A percentile compares a stretch with the other conserved stretches of the same genome.
Conservation (phyloP, 2,888 invertebrate genomes). For the Drosophila picticornis region DNA sequence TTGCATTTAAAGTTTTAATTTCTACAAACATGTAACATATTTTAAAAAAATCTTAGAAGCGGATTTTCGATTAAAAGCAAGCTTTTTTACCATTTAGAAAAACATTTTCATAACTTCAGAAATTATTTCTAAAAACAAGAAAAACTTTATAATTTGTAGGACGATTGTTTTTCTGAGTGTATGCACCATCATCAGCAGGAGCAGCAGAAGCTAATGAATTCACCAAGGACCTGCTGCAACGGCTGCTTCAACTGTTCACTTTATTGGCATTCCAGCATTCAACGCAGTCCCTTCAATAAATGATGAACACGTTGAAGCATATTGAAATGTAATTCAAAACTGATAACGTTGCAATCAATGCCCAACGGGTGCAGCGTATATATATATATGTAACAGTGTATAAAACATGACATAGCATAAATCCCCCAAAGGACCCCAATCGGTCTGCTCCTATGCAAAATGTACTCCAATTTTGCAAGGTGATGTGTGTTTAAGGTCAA, state of each 20-base stretch:
- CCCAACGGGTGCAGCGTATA: constrained; percentile 19
- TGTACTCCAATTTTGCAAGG: background rate
- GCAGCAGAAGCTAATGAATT: constrained; percentile 27
- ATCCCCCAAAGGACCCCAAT: background rate
- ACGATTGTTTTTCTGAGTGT: background rate
- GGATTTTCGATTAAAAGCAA: too few relatives aligned
- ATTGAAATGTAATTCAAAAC: constrained; percentile 78
- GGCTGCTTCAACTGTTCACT: constrained; percentile 26
- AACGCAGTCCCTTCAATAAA: constrained; percentile 56
- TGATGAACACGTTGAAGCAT: constrained; percentile 72
- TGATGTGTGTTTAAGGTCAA: background rate
- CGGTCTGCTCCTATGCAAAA: background rate
- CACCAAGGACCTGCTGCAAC: constrained; percentile 42
- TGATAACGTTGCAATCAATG: constrained; percentile 40
- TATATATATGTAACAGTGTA: constrained; percentile 1
- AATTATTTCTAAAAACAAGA: background rate
- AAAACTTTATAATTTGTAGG: background rate
- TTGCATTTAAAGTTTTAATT: background rate
- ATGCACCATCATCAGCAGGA: constrained; percentile 13
- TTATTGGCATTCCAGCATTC: constrained; percentile 48
- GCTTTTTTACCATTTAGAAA: too few relatives aligned
- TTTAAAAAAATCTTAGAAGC: background rate
- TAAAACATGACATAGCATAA: background rate
- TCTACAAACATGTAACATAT: background rate
- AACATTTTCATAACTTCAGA: background rate